Conservation (phyloP, 2,113 vertebrate species). For the Strigops habroptila region DNA sequence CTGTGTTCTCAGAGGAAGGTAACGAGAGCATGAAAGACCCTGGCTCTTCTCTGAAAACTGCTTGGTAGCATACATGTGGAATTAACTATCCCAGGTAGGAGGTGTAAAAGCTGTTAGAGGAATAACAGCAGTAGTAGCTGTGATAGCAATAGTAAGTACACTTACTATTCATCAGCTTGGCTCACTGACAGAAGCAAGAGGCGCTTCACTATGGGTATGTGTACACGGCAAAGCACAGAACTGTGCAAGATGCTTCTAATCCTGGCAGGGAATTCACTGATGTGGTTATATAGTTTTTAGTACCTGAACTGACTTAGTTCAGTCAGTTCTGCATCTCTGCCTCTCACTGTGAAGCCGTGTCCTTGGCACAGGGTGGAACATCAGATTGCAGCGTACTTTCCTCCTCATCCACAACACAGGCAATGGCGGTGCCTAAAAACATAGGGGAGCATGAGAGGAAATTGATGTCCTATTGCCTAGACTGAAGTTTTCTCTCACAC, state of each 20-base stretch:
- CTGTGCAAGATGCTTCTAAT: not conserved
- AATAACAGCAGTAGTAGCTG: not conserved
- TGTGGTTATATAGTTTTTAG: not conserved
- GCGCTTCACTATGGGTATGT: not conserved
- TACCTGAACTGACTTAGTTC: not conserved
- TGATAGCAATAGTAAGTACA: not conserved
- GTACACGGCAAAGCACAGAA: not conserved
- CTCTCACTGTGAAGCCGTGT: not conserved
- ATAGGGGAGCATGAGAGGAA: not conserved
- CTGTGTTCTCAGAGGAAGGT: not conserved
- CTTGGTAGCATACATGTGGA: not conserved
- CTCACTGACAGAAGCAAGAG: not conserved
- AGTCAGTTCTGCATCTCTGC: not conserved
- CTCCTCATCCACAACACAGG: not conserved
- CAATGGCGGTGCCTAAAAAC: not conserved
- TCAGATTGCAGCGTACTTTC: not conserved
- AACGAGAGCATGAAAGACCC: not conserved
- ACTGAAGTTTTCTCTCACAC: not conserved
- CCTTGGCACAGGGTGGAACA: not conserved
- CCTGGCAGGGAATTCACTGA: not conserved
- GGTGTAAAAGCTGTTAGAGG: not conserved
- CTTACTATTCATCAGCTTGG: not conserved
- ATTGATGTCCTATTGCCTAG: not conserved
- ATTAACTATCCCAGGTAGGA: not conserved
- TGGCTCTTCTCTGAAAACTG: not conserved